Base-by-base conservation (phyloP, 2,113 vertebrate species). In the Cricetomys ansorgei region DNA sequence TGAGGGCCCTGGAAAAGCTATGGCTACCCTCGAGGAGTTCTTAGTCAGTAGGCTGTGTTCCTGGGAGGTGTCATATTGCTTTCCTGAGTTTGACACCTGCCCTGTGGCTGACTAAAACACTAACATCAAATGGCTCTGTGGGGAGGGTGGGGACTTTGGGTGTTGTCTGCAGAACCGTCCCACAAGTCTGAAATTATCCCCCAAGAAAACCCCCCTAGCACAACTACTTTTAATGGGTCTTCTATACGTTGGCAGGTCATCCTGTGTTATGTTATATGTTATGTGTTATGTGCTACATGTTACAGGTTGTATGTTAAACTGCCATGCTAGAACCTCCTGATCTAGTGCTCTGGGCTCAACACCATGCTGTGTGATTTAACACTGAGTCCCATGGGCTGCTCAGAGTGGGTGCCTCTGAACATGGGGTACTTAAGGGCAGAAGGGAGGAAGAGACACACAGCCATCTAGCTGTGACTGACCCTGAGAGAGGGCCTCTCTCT, bases 41-140 rank as follows among this genome's bases (percentile, higher is more conserved):
- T 40, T 76, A 79, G 40, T 13, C 27, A 57, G 40, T 5, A 19
- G 37, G 25, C 2, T 5, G 31, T 16, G 4, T 43, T 5, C n/a
- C 13, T 7, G 7, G n/a, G 15, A 1, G 7, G 34, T 5, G 21
- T 27, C 69, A 34, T 1, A 2, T 3, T 19, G 55, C 21, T 27
- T 59, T 79, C 80, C 80, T 59, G 11, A 50, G 7, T 37, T 21
- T 81, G 73, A 23, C 11, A 43, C n/a, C 7, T 34, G 15, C 1
- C 1, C 34, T 55, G 40, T 29, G 50, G 40, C 45, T 37, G 31
- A 10, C 57, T 48, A 53, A 59, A 70, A 62, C 10, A 9, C 16
- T 43, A 91, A 34, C 53, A 17, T n/a, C 5, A 57, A 37, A 53
- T 3, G 2, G 45, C 34, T 57, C 23, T 69, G 10, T 23, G 27